phyloP scores from a whole-genome alignment of 2,888 invertebrate genomes.

The Rotaria macrura region DNA sequence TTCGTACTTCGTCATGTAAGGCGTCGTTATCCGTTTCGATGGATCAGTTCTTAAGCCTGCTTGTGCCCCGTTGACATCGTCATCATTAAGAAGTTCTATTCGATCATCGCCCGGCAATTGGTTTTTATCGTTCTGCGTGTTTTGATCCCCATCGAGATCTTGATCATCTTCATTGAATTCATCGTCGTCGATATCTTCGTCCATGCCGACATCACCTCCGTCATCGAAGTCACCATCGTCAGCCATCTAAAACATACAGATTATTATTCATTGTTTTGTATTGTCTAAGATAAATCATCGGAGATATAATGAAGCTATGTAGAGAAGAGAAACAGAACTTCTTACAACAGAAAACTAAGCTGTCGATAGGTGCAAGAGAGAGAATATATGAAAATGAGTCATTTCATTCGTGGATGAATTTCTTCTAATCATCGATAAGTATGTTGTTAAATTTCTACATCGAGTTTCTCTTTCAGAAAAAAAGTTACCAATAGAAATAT shows the following conservation, averaged over 20 bases:
- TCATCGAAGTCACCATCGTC: constrained; percentile 32
- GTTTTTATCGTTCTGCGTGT: constrained; percentile 42
- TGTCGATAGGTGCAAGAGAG: no score
- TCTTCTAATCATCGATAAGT: no score
- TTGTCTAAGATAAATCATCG: no score
- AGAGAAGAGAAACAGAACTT: no score
- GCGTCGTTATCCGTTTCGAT: constrained; percentile 78
- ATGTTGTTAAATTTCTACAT: no score
- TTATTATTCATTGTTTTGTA: no score
- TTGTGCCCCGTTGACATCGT: constrained; percentile 55
- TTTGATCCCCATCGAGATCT: constrained; percentile 24
- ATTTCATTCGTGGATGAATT: no score
- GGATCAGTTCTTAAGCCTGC: constrained; percentile 39
- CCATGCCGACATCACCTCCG: background rate
- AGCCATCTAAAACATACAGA: constrained; percentile 25
- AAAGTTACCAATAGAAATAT: no score
- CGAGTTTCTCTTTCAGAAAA: no score
- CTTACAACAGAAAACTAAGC: no score
- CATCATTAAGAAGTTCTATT: constrained; percentile 69
- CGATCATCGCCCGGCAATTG: constrained; percentile 67
- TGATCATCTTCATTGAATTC: constrained; percentile 24
- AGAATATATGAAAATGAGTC: no score
- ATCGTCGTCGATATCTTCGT: constrained; percentile 26
- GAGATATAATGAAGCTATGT: no score
- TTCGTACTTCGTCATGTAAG: constrained; percentile 97